Evolutionary conservation across 2,113 vertebrate species (phyloP).

Genomic region (Butorides virescens): DNA sequence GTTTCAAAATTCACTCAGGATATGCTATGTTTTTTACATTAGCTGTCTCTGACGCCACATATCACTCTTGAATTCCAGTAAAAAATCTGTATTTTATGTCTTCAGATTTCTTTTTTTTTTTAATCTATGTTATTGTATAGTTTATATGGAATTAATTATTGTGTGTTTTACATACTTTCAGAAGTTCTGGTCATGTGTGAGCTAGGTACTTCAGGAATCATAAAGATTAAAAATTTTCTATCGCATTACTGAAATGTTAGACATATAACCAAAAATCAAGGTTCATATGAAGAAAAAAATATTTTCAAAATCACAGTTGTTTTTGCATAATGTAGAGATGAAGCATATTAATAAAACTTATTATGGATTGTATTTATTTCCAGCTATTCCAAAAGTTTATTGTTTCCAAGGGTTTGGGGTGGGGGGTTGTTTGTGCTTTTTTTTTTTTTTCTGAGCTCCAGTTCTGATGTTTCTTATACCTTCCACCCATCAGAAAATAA

Average conservation of each 20-base stretch:
- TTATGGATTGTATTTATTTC: not conserved
- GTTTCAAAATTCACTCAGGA: not conserved
- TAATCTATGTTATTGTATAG: not conserved
- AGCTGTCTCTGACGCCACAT: not conserved
- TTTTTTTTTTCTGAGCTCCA: not conserved
- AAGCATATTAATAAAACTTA: not conserved
- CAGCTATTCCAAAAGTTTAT: not conserved
- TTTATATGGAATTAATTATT: not conserved
- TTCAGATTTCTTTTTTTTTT: too few species aligned
- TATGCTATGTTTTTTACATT: not conserved
- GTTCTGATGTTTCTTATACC: not conserved
- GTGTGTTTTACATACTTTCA: not conserved
- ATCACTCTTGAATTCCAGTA: not conserved
- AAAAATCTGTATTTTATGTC: not conserved
- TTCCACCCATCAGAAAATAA: not conserved
- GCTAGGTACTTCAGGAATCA: not conserved
- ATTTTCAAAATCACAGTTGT: not conserved
- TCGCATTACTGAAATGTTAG: not conserved
- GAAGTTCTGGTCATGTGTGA: not conserved
- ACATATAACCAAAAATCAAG: not conserved
- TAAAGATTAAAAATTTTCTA: not conserved
- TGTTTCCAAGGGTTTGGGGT: not conserved
- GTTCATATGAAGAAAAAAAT: not conserved
- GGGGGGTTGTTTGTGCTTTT: accelerated
- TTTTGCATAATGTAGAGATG: not conserved